These are phyloP conservation scores for Cephus pygmeus DNA, from an alignment of 2,888 invertebrate species.

Conservation along the genomic window DNA sequence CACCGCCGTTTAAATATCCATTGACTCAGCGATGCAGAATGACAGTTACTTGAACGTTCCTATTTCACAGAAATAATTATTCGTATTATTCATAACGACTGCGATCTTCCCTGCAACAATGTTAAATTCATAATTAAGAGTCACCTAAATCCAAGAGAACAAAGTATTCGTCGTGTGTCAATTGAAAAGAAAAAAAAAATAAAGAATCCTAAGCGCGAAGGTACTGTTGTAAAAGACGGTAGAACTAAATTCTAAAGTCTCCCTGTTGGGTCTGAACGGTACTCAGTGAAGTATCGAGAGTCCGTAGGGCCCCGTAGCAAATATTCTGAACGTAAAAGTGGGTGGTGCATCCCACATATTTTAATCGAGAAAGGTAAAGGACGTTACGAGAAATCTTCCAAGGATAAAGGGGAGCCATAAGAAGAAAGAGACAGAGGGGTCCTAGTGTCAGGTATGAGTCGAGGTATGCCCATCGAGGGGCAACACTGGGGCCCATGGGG, in stretches of 20 bases:
- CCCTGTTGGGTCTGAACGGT: background rate
- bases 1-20: background rate
- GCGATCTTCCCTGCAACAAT: background rate
- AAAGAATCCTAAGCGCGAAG: background rate
- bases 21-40: background rate
- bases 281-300: background rate
- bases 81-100: background rate
- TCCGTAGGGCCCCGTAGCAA: background rate
- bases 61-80: background rate
- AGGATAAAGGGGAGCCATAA: background rate
- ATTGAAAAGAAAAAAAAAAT: background rate
- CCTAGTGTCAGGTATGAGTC: background rate
- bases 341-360: background rate
- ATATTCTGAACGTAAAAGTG: background rate
- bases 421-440: background rate
- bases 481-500: slow-evolving; percentile 10
- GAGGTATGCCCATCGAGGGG: slow-evolving; percentile 4
- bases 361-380: background rate
- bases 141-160: background rate
- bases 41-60: background rate
- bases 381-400: background rate
- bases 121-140: background rate
- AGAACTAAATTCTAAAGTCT: background rate
- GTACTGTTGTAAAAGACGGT: background rate
- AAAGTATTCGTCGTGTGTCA: background rate